Base-by-base conservation (phyloP, 2,888 invertebrate species). In the Julus scandinavius region DNA sequence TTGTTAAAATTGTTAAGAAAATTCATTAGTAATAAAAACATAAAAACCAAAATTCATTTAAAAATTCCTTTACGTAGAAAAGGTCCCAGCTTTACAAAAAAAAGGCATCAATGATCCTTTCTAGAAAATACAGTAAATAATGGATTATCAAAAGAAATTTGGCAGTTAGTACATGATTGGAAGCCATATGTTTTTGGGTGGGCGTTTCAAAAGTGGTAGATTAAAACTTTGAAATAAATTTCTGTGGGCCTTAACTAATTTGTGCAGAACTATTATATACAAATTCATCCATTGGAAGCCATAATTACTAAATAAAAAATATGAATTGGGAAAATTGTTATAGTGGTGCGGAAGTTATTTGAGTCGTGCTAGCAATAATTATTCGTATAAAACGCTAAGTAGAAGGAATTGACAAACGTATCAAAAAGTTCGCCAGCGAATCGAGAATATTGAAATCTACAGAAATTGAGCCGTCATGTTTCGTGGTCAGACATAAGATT, bases 331-430 rank as follows among this genome's bases (percentile, higher is more conserved):
- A 13, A 54, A 38, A 38, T 38, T 80, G 13, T 80, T 11, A 13
- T 80, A 38, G 80, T 80, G 80, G 80, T 80, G 80, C 38, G 7
- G 38, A 45, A 45, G 41, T 45, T 45, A 45, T 45, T 45, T 45
- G 41, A 45, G 41, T 45, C 41, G 38, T 80, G 80, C 80, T 80
- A 80, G 80, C 80, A 80, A 80, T 80, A 80, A 80, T 80, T 80
- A 80, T 80, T 80, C 80, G 80, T 80, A 80, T 80, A 80, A 80
- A 80, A 80, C 80, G 80, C 80, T 80, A 80, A 80, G 80, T 80
- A 38, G 80, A 38, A 80, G 7, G 38, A 80, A 80, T 80, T 80
- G 80, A 80, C 80, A 80, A 80, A 80, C 80, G 80, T 80, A 80
- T 80, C 80, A 80, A 80, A 80, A 80, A 80, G 38, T 80, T 80